Conservation (phyloP, 2,797 vertebrate genomes). For the Peromyscus melanophrys region DNA sequence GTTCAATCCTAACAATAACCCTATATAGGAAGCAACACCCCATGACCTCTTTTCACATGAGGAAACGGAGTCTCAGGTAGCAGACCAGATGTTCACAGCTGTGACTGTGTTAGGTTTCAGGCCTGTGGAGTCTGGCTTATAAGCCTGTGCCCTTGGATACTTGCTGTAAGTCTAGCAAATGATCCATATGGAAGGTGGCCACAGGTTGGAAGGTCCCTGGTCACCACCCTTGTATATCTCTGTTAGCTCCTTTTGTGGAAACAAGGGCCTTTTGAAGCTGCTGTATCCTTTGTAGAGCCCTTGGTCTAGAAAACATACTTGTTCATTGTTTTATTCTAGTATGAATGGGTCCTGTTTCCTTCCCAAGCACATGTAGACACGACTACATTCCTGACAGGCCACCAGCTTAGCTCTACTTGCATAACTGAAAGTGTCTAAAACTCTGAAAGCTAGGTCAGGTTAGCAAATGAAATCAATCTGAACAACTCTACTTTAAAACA, state of each 20-base stretch:
- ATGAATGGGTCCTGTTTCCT: neutral
- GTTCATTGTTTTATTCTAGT: neutral
- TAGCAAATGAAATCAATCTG: neutral
- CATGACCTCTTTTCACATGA: neutral
- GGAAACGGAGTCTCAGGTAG: neutral
- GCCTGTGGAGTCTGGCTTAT: neutral
- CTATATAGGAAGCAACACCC: neutral
- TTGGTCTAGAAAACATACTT: neutral
- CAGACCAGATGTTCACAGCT: neutral
- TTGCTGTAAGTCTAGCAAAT: neutral
- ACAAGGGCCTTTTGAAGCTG: neutral
- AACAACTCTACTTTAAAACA: constrained; percentile 33
- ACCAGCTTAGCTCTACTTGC: neutral
- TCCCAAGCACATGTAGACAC: neutral
- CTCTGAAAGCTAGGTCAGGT: neutral
- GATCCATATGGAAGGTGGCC: neutral
- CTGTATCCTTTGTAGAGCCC: fast-evolving
- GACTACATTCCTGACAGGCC: neutral
- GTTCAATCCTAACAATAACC: neutral
- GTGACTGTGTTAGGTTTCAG: neutral
- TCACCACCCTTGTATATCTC: neutral
- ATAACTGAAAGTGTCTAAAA: neutral
- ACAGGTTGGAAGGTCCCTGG: neutral
- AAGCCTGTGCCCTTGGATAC: neutral
- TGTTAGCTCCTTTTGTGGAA: neutral